These are phyloP conservation scores for Otocyon megalotis DNA, from an alignment of 2,113 vertebrate genomes.

Conservation along the genomic window DNA sequence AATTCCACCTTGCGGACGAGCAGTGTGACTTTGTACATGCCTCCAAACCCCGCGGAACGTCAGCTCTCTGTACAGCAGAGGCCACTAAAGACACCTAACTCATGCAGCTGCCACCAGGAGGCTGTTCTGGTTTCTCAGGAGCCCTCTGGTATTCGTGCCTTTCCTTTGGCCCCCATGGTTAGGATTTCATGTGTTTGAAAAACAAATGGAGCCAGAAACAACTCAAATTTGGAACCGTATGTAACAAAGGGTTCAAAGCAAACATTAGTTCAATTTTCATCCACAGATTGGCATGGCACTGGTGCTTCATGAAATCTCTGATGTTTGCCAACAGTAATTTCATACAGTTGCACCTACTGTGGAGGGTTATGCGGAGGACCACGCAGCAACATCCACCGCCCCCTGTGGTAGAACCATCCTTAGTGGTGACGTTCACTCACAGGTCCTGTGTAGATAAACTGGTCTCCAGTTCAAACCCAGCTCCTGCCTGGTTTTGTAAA, in stretches of 20 bases:
- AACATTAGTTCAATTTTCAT: background rate
- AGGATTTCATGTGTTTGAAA: background rate
- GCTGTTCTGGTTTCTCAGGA: background rate
- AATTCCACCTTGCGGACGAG: background rate
- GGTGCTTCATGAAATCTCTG: background rate
- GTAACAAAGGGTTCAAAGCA: background rate
- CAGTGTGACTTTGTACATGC: fast-evolving
- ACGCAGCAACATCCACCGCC: fast-evolving
- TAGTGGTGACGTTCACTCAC: background rate
- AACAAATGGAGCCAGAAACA: background rate
- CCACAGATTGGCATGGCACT: background rate
- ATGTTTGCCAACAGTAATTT: background rate
- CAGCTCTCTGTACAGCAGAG: too few species aligned
- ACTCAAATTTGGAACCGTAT: background rate
- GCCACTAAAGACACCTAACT: background rate
- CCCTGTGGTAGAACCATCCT: fast-evolving
- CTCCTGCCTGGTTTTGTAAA: background rate
- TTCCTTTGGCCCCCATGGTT: background rate
- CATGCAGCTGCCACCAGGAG: background rate
- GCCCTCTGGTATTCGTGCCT: background rate
- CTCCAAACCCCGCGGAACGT: background rate
- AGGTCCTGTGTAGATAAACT: background rate
- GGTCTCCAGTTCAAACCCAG: background rate
- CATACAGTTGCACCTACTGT: fast-evolving
- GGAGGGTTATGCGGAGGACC: background rate